Evolutionary conservation across 2,113 vertebrate genomes (phyloP).

Genomic region (Micromys minutus): DNA sequence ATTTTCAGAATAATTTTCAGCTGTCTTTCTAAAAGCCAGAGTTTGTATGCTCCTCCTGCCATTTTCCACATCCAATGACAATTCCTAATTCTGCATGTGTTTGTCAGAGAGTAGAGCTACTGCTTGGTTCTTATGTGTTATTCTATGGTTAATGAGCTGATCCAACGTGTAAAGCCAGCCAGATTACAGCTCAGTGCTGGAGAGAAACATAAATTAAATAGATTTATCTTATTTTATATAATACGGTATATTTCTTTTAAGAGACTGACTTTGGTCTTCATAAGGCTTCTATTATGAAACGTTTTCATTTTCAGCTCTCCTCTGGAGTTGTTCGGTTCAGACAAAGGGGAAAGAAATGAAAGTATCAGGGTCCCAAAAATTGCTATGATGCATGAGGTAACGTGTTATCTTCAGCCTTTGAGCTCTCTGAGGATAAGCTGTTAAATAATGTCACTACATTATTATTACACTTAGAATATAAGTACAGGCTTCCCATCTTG

Average conservation of each 20-base stretch:
- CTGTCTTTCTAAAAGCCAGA: neutral
- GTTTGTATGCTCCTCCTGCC: neutral
- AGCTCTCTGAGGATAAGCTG: constrained; percentile 65
- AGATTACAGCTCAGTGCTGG: neutral
- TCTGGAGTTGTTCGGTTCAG: constrained; percentile 67
- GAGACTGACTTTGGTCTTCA: neutral
- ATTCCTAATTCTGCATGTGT: neutral
- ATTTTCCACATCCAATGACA: neutral
- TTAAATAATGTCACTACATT: constrained; percentile 72
- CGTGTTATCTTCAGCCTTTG: constrained; percentile 73
- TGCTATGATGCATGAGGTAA: constrained; percentile 62
- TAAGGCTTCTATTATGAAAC: constrained; percentile 38
- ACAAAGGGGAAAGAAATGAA: constrained; percentile 64
- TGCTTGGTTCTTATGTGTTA: neutral
- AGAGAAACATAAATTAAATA: neutral
- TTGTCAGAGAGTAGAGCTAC: neutral
- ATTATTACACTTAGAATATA: constrained; percentile 77
- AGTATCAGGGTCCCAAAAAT: constrained; percentile 55
- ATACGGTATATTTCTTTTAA: neutral
- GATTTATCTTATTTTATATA: neutral
- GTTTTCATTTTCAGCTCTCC: constrained; percentile 58
- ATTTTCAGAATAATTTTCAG: neutral
- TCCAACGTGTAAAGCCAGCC: neutral
- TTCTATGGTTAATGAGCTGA: neutral
- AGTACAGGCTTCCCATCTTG: constrained; percentile 73